phyloP scores from a whole-genome alignment of 35 echinoderm and acorn worm species.

The Strongylocentrotus purpuratus region DNA sequence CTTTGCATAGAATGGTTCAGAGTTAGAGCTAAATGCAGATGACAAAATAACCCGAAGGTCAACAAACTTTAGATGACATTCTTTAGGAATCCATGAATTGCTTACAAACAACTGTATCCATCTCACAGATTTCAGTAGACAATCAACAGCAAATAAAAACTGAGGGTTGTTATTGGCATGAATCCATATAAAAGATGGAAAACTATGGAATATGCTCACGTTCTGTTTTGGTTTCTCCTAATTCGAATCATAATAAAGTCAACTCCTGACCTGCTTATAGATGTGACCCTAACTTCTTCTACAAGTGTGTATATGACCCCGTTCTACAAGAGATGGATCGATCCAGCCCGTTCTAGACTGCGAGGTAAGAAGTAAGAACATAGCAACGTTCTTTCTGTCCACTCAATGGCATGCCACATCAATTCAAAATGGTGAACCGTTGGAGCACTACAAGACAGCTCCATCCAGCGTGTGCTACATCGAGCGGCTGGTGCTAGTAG shows the following conservation, averaged over 20 bases:
- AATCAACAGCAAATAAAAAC: background rate
- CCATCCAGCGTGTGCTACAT: too few species aligned
- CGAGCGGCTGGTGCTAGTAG: too few species aligned
- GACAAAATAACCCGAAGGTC: background rate
- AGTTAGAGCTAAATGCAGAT: background rate
- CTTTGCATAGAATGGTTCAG: background rate
- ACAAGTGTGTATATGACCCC: background rate
- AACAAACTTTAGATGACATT: background rate
- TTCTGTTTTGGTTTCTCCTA: background rate
- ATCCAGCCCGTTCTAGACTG: too few species aligned
- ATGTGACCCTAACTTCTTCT: background rate
- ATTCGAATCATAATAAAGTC: background rate
- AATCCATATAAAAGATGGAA: background rate
- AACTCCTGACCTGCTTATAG: background rate
- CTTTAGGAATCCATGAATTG: background rate
- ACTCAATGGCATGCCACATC: too few species aligned
- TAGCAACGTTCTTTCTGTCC: too few species aligned
- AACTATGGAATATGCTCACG: background rate
- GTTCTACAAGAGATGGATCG: too few species aligned
- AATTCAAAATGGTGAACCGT: too few species aligned
- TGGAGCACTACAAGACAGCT: too few species aligned
- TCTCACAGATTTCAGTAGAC: background rate
- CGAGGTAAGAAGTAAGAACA: too few species aligned
- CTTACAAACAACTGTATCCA: background rate
- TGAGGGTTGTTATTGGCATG: background rate